Evolutionary conservation across 2,888 invertebrate genomes (phyloP).

Genomic region (Eupeodes latifasciatus): DNA sequence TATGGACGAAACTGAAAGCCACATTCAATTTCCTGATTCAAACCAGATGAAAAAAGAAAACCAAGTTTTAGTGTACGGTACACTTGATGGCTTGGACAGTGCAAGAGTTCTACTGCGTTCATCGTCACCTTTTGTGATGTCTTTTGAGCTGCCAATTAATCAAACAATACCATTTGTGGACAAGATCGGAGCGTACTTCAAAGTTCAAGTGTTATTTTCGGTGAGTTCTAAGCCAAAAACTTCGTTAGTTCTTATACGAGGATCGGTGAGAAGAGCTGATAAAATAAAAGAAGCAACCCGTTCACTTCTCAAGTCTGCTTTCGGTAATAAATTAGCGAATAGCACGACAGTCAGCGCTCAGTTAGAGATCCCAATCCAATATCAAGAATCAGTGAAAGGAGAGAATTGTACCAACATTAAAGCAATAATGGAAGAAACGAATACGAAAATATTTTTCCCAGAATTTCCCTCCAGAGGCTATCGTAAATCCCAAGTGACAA

Average conservation of each 20-base stretch:
- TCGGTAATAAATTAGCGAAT: slow-evolving; percentile 89
- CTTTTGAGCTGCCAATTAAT: slow-evolving; percentile 95
- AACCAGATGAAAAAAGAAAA: slow-evolving; percentile 98
- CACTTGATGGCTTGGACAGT: slow-evolving; percentile 93
- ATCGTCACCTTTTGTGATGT: slow-evolving; percentile 94
- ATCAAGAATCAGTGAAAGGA: slow-evolving; percentile 94
- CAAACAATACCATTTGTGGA: slow-evolving; percentile 88
- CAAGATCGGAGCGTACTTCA: slow-evolving; percentile 91
- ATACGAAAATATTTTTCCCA: slow-evolving; percentile 95
- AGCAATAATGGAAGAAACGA: slow-evolving; percentile 93
- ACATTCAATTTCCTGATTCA: slow-evolving; percentile 99
- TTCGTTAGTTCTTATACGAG: slow-evolving; percentile 93
- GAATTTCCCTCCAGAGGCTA: slow-evolving; percentile 84
- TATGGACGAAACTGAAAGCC: slow-evolving; percentile 98
- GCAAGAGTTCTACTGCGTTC: slow-evolving; percentile 94
- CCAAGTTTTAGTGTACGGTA: slow-evolving; percentile 98
- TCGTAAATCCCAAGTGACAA: slow-evolving; percentile 93
- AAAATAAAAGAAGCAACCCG: slow-evolving; percentile 95
- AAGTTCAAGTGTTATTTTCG: slow-evolving; percentile 93
- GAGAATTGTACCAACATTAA: slow-evolving; percentile 92
- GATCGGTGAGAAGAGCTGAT: slow-evolving; percentile 94
- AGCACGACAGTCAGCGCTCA: neutral
- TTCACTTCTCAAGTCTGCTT: slow-evolving; percentile 91
- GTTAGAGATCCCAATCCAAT: slow-evolving; percentile 96
- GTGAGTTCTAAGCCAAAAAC: slow-evolving; percentile 93